Base-by-base conservation (phyloP, 2,888 invertebrate species). In the Watsonalla cultraria region DNA sequence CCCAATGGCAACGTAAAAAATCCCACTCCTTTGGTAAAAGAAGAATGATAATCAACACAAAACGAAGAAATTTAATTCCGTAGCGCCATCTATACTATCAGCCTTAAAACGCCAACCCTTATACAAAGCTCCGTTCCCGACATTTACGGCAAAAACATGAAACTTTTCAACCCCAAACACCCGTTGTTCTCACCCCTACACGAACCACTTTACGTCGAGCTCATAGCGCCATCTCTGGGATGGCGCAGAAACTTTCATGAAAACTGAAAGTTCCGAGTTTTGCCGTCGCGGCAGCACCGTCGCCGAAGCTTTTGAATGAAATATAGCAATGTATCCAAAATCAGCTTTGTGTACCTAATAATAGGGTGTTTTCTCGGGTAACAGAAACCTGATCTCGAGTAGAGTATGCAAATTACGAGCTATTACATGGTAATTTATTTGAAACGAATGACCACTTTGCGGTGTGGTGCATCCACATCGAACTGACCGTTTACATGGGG, bases 401-500 rank as follows among this genome's bases (percentile, higher is more conserved):
- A 77, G 77, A 84, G 86, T 91, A 91, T 91, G 91, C 88, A 91
- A 91, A 91, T 91, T 84, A 88, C 80, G 79, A 78, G 78, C 89
- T 83, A 90, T 91, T 91, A 90, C 88, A 87, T 84, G 86, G 90
- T 90, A 90, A 91, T 91, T 90, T 91, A 91, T 91, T 88, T 90
- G 85, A 89, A 89, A 86, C 84, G 90, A 91, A 90, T 91, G 91
- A 91, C 90, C 91, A 91, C 86, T 90, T 89, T 86, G 89, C 79
- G 89, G 88, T 76, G 79, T 81, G 83, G 86, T 88, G 88, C 89
- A 90, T 89, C 77, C 76, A 72, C 73, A 68, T 75, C 81, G 86
- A 84, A 84, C 79, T 82, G 83, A 85, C 81, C 85, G 84, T 87
- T 87, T 85, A 82, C 86, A 83, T 82, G 82, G 84, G 83, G 85